Percentiles rank a stretch among this genome's conserved stretches.
phyloP scores from a whole-genome alignment of 2,888 invertebrate genomes.

The Stenoptilia bipunctidactyla region DNA sequence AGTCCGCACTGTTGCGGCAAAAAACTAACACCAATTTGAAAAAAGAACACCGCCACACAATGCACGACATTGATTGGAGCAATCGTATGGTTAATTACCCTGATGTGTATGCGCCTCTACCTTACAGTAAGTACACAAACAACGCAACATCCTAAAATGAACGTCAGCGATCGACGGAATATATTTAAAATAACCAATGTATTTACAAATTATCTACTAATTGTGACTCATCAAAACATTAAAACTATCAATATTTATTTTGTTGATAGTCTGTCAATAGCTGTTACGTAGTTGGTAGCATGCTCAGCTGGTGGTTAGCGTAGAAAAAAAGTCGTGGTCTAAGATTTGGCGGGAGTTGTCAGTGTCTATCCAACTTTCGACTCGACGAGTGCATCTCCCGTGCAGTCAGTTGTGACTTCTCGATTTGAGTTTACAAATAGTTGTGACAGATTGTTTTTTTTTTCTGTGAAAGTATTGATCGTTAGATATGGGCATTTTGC shows the following conservation, averaged over 20 bases:
- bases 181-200: too few relatives aligned
- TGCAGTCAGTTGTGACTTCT: too few relatives aligned
- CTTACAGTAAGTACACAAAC: constrained; percentile 78
- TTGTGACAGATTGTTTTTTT: not conserved
- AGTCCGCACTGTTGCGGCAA: constrained; percentile 23
- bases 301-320: too few relatives aligned
- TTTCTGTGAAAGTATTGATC: constrained; percentile 15
- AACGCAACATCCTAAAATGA: too few relatives aligned
- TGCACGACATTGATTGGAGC: constrained; percentile 52
- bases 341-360: constrained; percentile 43
- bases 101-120: constrained; percentile 80
- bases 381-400: constrained; percentile 31
- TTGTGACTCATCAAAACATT: too few relatives aligned
- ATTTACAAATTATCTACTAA: too few relatives aligned
- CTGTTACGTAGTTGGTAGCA: too few relatives aligned
- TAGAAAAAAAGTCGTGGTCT: constrained; percentile 18
- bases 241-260: too few relatives aligned
- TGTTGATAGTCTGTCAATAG: too few relatives aligned
- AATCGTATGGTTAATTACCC: constrained; percentile 73
- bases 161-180: too few relatives aligned
- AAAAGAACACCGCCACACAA: constrained; percentile 42
- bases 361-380: constrained; percentile 26
- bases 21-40: constrained; percentile 25
- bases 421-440: too few relatives aligned
- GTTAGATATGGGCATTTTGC: constrained; percentile 51